Percentiles rank a stretch among this genome's conserved stretches.
phyloP scores from a whole-genome alignment of 1,140 invertebrate genomes.

The Temnothorax longispinosus region DNA sequence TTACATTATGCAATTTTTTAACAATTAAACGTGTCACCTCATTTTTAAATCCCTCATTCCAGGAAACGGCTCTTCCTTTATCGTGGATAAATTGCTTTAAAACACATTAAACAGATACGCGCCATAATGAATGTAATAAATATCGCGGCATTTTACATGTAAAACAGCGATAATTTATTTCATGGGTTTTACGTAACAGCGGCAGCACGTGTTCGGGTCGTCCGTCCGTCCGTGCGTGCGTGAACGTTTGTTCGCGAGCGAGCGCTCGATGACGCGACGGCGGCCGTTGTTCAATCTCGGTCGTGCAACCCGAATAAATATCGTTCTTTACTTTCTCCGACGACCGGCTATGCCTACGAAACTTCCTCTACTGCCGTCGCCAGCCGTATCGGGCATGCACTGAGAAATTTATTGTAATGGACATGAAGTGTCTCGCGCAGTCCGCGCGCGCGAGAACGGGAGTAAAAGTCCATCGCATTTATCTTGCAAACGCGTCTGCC shows the following conservation, averaged over 20 bases:
- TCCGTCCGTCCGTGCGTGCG: neutral
- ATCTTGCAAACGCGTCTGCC: neutral
- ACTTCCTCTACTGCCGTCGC: constrained; percentile 56
- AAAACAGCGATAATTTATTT: neutral
- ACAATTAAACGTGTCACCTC: neutral
- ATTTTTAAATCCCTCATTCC: neutral
- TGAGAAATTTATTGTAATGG: constrained; percentile 52
- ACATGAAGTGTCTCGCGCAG: neutral
- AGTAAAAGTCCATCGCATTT: constrained; percentile 24
- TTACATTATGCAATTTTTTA: neutral
- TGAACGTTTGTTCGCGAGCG: constrained; percentile 6
- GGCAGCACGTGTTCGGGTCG: neutral
- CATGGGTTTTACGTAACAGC: constrained; percentile 42
- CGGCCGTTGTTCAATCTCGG: constrained; percentile 30
- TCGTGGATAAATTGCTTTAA: too few relatives aligned
- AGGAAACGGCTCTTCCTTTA: neutral
- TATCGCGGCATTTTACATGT: neutral
- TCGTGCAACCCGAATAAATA: constrained; percentile 65
- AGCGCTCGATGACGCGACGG: constrained; percentile 13
- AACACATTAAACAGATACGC: neutral
- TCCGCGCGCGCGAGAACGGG: neutral
- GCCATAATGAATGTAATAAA: neutral
- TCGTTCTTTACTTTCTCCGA: constrained; percentile 73
- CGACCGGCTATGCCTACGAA: constrained; percentile 23
- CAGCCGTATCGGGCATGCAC: neutral